Evolutionary conservation across 2,797 vertebrate genomes (phyloP).

Genomic region (Synaphobranchus kaupii): DNA sequence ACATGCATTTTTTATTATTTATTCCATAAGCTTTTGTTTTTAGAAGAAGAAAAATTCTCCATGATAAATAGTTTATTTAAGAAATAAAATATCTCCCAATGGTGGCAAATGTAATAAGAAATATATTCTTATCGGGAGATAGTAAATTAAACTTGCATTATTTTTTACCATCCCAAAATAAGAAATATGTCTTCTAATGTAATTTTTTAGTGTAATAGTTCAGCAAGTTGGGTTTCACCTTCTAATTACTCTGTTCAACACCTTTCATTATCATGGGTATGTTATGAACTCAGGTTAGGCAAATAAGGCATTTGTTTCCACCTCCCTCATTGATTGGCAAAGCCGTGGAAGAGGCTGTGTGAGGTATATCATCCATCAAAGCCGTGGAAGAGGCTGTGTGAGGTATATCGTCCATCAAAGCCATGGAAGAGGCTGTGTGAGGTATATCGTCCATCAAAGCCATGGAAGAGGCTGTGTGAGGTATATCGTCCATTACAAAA

Average conservation of each 20-base stretch:
- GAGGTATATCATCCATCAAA: too few species aligned
- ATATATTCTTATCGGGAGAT: not conserved
- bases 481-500: not conserved
- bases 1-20: not conserved
- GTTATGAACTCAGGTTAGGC: not conserved
- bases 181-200: not conserved
- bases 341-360: too few species aligned
- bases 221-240: not conserved
- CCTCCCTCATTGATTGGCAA: constrained; percentile 11
- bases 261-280: not conserved
- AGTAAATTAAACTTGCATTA: not conserved
- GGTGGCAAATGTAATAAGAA: not conserved
- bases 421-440: not conserved
- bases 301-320: not conserved
- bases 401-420: too few species aligned
- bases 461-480: not conserved
- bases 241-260: not conserved
- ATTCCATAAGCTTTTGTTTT: not conserved
- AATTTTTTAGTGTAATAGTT: not conserved
- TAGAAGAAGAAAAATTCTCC: not conserved
- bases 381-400: too few species aligned
- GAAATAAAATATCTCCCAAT: not conserved
- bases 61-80: not conserved
- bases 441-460: not conserved
- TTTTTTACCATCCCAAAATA: not conserved